Evolutionary conservation across 2,113 vertebrate genomes (phyloP).

Genomic region (Bos taurus): DNA sequence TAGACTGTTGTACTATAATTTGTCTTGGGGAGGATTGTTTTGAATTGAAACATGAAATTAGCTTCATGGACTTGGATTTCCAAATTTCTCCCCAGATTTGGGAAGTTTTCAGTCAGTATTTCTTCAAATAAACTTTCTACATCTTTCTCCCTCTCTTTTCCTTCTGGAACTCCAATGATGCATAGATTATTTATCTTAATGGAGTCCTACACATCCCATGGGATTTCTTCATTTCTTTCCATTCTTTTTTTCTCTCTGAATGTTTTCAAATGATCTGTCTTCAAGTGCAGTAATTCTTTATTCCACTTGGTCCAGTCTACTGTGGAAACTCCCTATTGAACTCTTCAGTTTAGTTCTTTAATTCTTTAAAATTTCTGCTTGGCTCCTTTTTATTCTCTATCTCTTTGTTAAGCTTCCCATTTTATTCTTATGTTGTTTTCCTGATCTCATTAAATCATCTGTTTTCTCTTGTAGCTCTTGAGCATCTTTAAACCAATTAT

Average conservation of each 20-base stretch:
- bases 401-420: neutral
- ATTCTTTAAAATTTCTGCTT: neutral
- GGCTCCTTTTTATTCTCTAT: neutral
- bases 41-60: neutral
- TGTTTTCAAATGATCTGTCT: neutral
- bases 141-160: neutral
- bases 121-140: neutral
- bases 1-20: neutral
- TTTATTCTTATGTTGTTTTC: neutral
- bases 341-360: neutral
- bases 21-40: neutral
- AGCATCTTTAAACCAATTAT: neutral
- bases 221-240: neutral
- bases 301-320: neutral
- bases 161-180: neutral
- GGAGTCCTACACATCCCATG: neutral
- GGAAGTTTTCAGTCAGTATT: neutral
- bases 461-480: neutral
- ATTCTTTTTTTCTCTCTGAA: neutral
- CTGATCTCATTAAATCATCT: neutral
- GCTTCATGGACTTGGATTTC: neutral
- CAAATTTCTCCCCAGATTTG: neutral
- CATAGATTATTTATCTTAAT: neutral
- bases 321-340: neutral
- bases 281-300: neutral